Evolutionary conservation across 2,888 invertebrate genomes (phyloP).

Genomic region (Campoplex nolae): DNA sequence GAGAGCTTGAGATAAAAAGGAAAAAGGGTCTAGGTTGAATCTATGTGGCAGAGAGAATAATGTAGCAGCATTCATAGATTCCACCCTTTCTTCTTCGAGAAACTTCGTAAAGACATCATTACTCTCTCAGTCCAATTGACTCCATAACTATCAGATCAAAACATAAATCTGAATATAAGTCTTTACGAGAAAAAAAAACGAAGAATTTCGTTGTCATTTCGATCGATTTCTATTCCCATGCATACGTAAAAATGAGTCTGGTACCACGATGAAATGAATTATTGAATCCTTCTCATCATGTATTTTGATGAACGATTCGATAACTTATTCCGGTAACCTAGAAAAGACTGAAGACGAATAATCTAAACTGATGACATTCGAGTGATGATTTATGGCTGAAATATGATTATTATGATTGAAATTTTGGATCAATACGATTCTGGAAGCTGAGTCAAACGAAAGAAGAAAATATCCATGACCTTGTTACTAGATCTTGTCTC

Average conservation of each 20-base stretch:
- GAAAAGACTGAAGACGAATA: not conserved
- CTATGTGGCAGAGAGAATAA: not conserved
- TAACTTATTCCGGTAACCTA: not conserved
- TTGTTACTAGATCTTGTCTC: conserved; percentile 34
- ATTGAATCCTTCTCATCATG: not conserved
- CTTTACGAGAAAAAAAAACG: not conserved
- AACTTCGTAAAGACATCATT: conserved; percentile 57
- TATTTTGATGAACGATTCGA: conserved; percentile 4
- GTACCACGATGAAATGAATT: not conserved
- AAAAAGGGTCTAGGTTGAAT: conserved; percentile 21
- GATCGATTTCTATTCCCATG: not conserved
- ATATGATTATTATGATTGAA: not conserved
- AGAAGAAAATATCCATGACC: conserved; percentile 33
- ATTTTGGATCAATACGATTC: not conserved
- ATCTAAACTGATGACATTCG: not conserved
- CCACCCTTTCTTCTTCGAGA: conserved; percentile 60
- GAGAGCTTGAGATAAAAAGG: conserved; percentile 44
- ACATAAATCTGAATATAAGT: conserved; percentile 9
- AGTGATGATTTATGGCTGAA: not conserved
- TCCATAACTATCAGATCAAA: too few species aligned
- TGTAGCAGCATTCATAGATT: conserved; percentile 47
- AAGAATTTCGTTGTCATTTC: not conserved
- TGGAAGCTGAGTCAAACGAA: not conserved
- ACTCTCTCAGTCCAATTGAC: conserved; percentile 58
- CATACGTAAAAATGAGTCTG: not conserved